phyloP scores from a whole-genome alignment of 2,113 vertebrate genomes.

The Ptychochromis oligacanthus region DNA sequence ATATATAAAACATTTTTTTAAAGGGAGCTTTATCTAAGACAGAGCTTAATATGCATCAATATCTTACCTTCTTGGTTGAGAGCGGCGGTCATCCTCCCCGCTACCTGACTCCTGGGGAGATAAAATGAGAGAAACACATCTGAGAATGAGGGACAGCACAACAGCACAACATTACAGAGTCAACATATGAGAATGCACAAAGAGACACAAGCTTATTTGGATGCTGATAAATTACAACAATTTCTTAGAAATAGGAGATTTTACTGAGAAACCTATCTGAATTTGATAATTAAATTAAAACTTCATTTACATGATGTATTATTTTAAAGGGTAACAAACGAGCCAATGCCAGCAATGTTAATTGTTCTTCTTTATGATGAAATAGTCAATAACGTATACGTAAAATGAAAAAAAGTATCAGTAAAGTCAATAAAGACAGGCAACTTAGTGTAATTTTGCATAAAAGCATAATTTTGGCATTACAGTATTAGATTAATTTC shows the following conservation, averaged over 20 bases:
- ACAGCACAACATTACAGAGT: neutral
- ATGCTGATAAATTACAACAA: too few relatives aligned
- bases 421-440: too few relatives aligned
- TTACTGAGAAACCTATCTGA: too few relatives aligned
- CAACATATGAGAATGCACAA: neutral
- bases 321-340: neutral
- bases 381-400: neutral
- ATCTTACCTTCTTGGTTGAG: slow-evolving; percentile 93
- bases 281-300: too few relatives aligned
- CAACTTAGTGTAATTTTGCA: neutral
- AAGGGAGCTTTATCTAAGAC: neutral
- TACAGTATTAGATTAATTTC: neutral
- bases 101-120: slow-evolving; percentile 91
- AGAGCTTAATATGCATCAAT: neutral
- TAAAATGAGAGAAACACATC: neutral
- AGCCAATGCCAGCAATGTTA: neutral
- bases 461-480: neutral
- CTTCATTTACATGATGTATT: too few relatives aligned
- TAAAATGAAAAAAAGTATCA: too few relatives aligned
- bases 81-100: slow-evolving; percentile 94
- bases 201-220: neutral
- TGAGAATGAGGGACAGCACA: neutral
- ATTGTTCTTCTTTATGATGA: neutral
- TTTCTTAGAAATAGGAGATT: too few relatives aligned
- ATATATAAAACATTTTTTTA: too few relatives aligned